Conservation (phyloP, 2,113 vertebrate genomes). For the cat (Felis catus) region DNA sequence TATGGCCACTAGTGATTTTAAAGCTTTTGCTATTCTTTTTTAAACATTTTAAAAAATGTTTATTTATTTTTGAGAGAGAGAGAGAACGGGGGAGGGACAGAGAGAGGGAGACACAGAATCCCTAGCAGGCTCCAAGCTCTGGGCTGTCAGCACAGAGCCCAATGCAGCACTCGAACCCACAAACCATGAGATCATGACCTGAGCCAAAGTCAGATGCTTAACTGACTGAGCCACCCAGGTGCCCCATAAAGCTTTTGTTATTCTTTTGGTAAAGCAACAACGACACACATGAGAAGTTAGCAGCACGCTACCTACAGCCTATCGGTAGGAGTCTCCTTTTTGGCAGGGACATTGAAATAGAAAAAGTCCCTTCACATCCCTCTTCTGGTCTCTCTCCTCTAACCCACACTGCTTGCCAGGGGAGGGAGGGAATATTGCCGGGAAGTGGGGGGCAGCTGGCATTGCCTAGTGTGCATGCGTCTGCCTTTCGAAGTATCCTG, state of each 20-base stretch:
- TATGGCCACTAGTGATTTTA: background rate
- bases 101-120: too few species aligned
- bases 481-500: background rate
- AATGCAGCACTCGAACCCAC: too few species aligned
- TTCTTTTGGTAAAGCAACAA: background rate
- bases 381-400: background rate
- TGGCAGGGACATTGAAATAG: background rate
- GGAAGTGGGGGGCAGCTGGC: background rate
- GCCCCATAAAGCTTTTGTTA: background rate
- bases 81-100: too few species aligned
- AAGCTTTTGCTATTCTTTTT: background rate
- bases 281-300: background rate
- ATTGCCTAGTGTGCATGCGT: rapidly evolving
- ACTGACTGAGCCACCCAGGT: too few species aligned
- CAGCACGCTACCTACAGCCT: background rate
- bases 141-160: too few species aligned
- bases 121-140: too few species aligned
- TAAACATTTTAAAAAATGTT: too few species aligned
- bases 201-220: too few species aligned
- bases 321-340: background rate
- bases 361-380: background rate
- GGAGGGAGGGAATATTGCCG: too few species aligned
- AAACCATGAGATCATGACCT: too few species aligned
- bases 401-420: background rate
- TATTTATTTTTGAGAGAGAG: too few species aligned